A percentile compares a stretch with the other conserved stretches of the same genome.
Evolutionary conservation across 2,888 invertebrate species (phyloP).

Genomic region (Lobophora halterata): DNA sequence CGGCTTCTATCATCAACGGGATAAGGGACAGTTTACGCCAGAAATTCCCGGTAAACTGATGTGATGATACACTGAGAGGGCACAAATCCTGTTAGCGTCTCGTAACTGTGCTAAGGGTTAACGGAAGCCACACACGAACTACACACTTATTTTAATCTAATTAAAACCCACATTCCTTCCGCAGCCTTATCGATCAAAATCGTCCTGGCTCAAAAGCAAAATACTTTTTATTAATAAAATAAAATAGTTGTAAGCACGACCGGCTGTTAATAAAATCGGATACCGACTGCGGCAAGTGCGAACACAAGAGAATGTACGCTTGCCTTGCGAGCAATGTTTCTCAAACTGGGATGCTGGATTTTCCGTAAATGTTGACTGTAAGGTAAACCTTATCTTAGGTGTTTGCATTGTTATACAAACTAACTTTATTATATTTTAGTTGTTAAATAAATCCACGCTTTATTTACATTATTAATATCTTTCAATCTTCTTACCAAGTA

Average conservation of each 20-base stretch:
- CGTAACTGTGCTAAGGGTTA: conserved; percentile 45
- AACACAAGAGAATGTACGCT: conserved; percentile 49
- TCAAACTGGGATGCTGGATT: conserved; percentile 46
- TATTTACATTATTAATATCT: too few species aligned
- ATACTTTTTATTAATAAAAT: conserved; percentile 8
- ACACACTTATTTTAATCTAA: conserved; percentile 47
- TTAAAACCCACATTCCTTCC: conserved; percentile 43
- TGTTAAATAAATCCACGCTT: too few species aligned
- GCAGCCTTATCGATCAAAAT: conserved; percentile 12
- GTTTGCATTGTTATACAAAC: conserved; percentile 30
- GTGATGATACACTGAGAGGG: conserved; percentile 24
- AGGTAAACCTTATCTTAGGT: conserved; percentile 22
- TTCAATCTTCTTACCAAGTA: too few species aligned
- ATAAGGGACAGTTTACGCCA: conserved; percentile 27
- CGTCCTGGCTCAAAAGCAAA: conserved; percentile 10
- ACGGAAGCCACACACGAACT: conserved; percentile 55
- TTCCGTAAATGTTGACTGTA: conserved; percentile 26
- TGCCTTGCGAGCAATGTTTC: conserved; percentile 47
- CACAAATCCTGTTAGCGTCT: conserved; percentile 49
- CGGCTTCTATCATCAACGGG: conserved; percentile 18
- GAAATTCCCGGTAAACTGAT: conserved; percentile 38
- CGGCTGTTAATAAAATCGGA: conserved; percentile 42
- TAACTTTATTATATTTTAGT: too few species aligned
- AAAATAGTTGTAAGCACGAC: conserved; percentile 36
- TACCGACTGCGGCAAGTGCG: conserved; percentile 47